These are phyloP conservation scores for Phenacoccus solenopsis DNA, from an alignment of 1,140 invertebrate genomes.

Conservation along the genomic window DNA sequence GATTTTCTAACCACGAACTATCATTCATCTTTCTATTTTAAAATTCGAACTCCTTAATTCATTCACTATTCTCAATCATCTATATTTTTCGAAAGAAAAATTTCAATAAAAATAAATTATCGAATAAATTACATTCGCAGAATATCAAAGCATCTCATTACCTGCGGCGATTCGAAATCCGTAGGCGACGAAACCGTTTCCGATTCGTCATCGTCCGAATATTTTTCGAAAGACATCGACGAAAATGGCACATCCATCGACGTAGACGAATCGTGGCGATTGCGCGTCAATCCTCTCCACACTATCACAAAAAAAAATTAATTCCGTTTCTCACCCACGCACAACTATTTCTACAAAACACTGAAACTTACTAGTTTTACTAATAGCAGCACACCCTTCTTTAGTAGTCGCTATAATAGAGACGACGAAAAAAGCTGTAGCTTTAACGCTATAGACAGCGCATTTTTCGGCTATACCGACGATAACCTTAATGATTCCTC, in stretches of 20 bases:
- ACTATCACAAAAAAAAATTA: neutral
- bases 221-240: neutral
- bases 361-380: constrained; percentile 33
- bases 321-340: too few species aligned
- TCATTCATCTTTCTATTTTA: too few species aligned
- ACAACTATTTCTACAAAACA: neutral
- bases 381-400: constrained; percentile 61
- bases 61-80: too few species aligned
- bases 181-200: neutral
- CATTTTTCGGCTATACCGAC: constrained; percentile 59
- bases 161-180: neutral
- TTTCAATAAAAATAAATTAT: neutral
- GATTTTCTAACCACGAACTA: too few species aligned
- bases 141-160: neutral
- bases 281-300: constrained; percentile 46
- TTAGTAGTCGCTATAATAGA: constrained; percentile 70
- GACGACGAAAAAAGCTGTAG: constrained; percentile 76
- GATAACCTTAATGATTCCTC: constrained; percentile 45
- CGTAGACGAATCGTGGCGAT: constrained; percentile 54
- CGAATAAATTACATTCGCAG: neutral
- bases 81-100: neutral
- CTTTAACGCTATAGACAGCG: constrained; percentile 71
- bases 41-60: too few species aligned
- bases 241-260: neutral
- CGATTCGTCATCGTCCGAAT: neutral